Evolutionary conservation across 2,888 invertebrate species (phyloP).

Genomic region (Patella ulyssiponensis): DNA sequence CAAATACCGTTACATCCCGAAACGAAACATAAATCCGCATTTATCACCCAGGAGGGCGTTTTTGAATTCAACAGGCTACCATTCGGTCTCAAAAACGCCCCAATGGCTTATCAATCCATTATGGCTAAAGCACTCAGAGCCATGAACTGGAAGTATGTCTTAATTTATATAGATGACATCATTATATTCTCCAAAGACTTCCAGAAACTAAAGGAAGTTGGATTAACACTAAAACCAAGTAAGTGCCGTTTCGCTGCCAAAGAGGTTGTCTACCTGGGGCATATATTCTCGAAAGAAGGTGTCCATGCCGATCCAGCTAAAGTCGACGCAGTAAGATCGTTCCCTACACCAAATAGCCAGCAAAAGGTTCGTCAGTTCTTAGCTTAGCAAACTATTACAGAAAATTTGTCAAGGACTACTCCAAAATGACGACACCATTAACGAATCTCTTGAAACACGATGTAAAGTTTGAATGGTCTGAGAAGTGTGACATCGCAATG

Average conservation of each 20-base stretch:
- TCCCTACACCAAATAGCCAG: conserved; percentile 34
- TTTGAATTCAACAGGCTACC: conserved; percentile 39
- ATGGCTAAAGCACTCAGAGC: conserved; percentile 36
- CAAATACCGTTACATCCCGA: conserved; percentile 33
- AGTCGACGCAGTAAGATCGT: conserved; percentile 23
- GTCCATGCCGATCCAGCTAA: conserved; percentile 34
- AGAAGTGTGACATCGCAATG: conserved; percentile 33
- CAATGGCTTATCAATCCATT: conserved; percentile 37
- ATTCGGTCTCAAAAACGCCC: conserved; percentile 43
- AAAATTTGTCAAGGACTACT: conserved; percentile 35
- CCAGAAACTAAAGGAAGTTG: conserved; percentile 30
- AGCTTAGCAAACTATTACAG: conserved; percentile 37
- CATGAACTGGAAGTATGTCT: conserved; percentile 40
- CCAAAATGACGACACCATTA: conserved; percentile 39
- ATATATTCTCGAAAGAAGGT: conserved; percentile 37
- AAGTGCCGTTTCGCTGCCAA: conserved; percentile 42
- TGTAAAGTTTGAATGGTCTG: conserved; percentile 40
- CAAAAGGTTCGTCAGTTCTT: conserved; percentile 32
- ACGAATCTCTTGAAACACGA: conserved; percentile 35
- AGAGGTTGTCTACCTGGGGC: conserved; percentile 38
- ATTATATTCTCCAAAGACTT: conserved; percentile 35
- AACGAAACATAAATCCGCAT: conserved; percentile 38
- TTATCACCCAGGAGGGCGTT: conserved; percentile 37
- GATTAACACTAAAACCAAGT: conserved; percentile 36
- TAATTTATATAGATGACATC: conserved; percentile 48